Base-by-base conservation (phyloP, 2,797 vertebrate genomes). In the Aplochiton taeniatus region DNA sequence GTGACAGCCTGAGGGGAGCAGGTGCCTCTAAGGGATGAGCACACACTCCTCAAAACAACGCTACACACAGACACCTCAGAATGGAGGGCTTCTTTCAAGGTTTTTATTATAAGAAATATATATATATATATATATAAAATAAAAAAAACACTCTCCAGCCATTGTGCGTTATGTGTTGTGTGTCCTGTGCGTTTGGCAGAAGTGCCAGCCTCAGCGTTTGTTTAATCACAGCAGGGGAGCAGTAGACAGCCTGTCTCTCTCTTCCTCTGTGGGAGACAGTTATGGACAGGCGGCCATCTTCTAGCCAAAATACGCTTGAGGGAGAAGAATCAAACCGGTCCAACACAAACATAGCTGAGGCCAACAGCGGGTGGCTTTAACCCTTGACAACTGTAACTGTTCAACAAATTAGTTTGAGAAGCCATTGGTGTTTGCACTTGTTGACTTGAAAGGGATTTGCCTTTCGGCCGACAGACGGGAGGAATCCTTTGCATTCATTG, bases 371-470 rank as follows among this genome's bases (percentile, higher is more conserved):
- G 44, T 63, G 62, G 77, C 69, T 87, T 90, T 84, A 64, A 76
- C 83, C 31, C 87, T 57, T 88, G 84, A 89, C 90, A 83, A 93
- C 88, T 78, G 88, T 91, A 89, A 81, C 90, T 91, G 87, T 88
- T 91, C 73, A 87, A 89, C 88, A 90, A 90, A 91, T 92, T 88
- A 89, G 87, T 72, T 64, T n/a, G 66, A 83, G 81, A 81, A 81
- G 82, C 70, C 58, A 19, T n/a, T 7, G 42, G 17, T 84, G 79
- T 89, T 84, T 80, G 83, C 73, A 61, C 69, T 75, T 46, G 43
- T 68, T 58, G 52, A 83, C 81, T 84, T 85, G 62, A 89, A 84
- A 86, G 75, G 72, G 62, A 63, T 62, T 58, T 20, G 31, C 54
- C n/a, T 78, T 69, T 76, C 51, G 58, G 19, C 31, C 75, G 79